Conservation (phyloP, 2,888 invertebrate genomes). For the Drosophila lutescens region DNA sequence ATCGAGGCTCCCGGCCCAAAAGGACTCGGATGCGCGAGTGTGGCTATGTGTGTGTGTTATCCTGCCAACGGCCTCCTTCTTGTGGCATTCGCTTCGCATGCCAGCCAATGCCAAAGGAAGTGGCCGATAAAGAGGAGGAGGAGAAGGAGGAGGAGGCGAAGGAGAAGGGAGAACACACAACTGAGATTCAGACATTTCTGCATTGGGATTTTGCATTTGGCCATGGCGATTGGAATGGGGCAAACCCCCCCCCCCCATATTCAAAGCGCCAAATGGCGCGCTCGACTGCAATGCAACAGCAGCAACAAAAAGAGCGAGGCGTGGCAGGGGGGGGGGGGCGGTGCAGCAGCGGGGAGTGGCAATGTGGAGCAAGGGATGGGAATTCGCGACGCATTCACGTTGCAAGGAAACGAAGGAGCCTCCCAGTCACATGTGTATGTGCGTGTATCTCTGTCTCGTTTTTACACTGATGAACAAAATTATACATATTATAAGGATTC, state of each 20-base stretch:
- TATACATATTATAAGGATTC: background rate
- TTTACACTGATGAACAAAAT: background rate
- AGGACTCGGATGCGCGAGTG: background rate
- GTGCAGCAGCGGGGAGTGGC: slow-evolving; percentile 14
- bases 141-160: background rate
- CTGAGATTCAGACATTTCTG: slow-evolving; percentile 39
- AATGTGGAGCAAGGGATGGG: slow-evolving; percentile 28
- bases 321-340: slow-evolving; percentile 20
- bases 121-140: slow-evolving; percentile 10
- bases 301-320: slow-evolving; percentile 32
- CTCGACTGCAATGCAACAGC: slow-evolving; percentile 48
- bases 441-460: background rate
- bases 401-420: slow-evolving; percentile 18
- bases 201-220: slow-evolving; percentile 36
- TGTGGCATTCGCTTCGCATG: slow-evolving; percentile 6
- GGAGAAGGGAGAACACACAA: background rate
- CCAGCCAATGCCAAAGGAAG: slow-evolving; percentile 8
- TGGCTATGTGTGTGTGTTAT: background rate
- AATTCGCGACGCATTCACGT: slow-evolving; percentile 54
- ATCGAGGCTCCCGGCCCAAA: slow-evolving; percentile 6
- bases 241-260: background rate
- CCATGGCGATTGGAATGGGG: background rate
- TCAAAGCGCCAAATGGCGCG: slow-evolving; percentile 54
- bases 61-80: slow-evolving; percentile 21
- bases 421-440: slow-evolving; percentile 6